phyloP scores from a whole-genome alignment of 2,113 vertebrate genomes.

The crab-eating macaque (Macaca fascicularis) region DNA sequence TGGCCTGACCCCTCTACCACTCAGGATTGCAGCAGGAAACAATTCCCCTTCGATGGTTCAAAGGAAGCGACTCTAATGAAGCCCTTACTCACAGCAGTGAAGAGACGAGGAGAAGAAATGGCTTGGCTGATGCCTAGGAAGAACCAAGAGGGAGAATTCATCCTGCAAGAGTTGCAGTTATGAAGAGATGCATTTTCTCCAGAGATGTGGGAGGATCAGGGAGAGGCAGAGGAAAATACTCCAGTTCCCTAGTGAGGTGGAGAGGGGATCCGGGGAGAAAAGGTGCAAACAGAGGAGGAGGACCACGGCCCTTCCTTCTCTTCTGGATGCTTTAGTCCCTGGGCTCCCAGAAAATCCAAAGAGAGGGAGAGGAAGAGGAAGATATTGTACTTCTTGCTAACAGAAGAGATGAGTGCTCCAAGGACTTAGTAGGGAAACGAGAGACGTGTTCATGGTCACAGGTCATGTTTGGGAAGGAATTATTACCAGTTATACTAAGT shows the following conservation, averaged over 20 bases:
- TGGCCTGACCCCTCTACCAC: not conserved
- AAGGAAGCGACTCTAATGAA: not conserved
- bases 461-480: not conserved
- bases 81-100: not conserved
- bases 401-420: not conserved
- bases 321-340: not conserved
- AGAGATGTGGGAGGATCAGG: not conserved
- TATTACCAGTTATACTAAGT: not conserved
- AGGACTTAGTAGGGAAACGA: not conserved
- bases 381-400: not conserved
- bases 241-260: not conserved
- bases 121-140: no score
- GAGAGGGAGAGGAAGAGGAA: not conserved
- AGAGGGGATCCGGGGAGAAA: not conserved
- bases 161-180: not conserved
- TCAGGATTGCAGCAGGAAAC: not conserved
- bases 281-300: not conserved
- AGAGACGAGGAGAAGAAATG: not conserved
- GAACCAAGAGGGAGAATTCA: not conserved
- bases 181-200: not conserved
- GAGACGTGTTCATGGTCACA: not conserved
- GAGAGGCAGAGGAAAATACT: not conserved
- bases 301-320: not conserved
- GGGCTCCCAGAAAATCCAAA: not conserved
- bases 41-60: not conserved